These are phyloP conservation scores for Drosophila ironensis DNA, from an alignment of 1,140 invertebrate species.

Conservation along the genomic window DNA sequence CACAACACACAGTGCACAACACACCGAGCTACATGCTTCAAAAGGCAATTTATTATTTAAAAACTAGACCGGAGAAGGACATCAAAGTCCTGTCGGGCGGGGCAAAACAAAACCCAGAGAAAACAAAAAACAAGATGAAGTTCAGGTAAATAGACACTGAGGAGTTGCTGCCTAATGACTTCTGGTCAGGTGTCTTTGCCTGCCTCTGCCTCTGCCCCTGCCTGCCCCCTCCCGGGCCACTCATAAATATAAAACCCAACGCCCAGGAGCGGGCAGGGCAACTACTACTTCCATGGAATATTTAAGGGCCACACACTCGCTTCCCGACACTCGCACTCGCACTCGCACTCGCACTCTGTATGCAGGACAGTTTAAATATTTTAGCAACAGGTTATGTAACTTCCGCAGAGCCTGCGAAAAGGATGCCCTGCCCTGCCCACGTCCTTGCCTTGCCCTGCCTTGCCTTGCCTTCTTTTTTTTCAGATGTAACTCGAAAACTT, in stretches of 20 bases:
- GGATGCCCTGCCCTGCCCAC: neutral
- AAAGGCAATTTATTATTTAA: conserved; percentile 67
- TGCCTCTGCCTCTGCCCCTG: no score
- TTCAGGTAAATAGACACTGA: conserved; percentile 47
- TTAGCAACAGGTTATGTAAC: conserved; percentile 52
- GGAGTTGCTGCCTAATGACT: conserved; percentile 49
- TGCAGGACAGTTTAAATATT: conserved; percentile 44
- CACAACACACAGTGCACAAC: no score
- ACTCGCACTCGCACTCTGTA: neutral
- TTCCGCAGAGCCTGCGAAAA: neutral
- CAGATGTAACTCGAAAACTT: conserved; percentile 1
- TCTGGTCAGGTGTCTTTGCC: conserved; percentile 18
- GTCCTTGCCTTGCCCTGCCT: neutral
- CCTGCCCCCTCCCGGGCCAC: conserved; percentile 6
- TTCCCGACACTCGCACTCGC: neutral
- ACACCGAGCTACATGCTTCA: conserved; percentile 37
- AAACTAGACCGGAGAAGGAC: conserved; percentile 47
- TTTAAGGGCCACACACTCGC: conserved; percentile 21
- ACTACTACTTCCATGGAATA: conserved; percentile 32
- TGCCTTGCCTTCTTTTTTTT: neutral
- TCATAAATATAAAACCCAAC: conserved; percentile 39
- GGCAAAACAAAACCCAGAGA: neutral
- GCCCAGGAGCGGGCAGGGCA: neutral
- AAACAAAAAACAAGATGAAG: conserved; percentile 9
- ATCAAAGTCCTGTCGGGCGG: conserved; percentile 18